Conservation (phyloP, 2,797 vertebrate genomes). For the Triplophysa bombifrons region DNA sequence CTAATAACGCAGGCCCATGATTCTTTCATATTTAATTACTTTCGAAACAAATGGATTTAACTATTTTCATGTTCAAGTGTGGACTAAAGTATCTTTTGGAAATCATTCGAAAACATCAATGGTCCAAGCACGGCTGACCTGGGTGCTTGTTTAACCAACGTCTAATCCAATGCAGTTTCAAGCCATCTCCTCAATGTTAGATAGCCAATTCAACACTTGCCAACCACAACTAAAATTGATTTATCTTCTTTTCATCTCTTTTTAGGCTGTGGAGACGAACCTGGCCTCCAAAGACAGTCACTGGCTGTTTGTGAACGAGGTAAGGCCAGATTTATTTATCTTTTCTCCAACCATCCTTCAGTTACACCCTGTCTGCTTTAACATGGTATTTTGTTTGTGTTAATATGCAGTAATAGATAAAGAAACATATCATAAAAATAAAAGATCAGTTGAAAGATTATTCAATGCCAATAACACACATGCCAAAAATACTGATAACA, state of each 20-base stretch:
- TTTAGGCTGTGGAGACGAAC: slow-evolving; percentile 94
- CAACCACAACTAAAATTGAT: not conserved
- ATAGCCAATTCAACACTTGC: not conserved
- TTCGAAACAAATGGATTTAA: no score
- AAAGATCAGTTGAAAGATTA: no score
- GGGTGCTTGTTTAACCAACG: not conserved
- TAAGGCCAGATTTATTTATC: slow-evolving; percentile 67
- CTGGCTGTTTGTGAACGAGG: slow-evolving; percentile 98
- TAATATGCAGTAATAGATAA: not conserved
- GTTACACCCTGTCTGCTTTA: not conserved
- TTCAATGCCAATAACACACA: no score
- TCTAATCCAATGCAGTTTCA: not conserved
- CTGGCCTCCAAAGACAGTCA: slow-evolving; percentile 98
- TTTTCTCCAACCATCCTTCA: not conserved
- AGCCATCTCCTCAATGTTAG: not conserved
- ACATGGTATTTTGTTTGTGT: not conserved
- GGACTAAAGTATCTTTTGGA: not conserved
- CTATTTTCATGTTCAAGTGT: no score
- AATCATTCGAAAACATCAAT: not conserved
- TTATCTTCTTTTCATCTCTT: slow-evolving; percentile 32
- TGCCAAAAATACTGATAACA: no score
- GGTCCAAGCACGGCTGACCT: no score
- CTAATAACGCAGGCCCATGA: no score
- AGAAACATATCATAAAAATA: no score
- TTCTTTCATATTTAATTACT: no score